Percentiles rank a stretch among this genome's conserved stretches.
Evolutionary conservation across 2,888 invertebrate species (phyloP).

Genomic region (Drosophila buzzatii): DNA sequence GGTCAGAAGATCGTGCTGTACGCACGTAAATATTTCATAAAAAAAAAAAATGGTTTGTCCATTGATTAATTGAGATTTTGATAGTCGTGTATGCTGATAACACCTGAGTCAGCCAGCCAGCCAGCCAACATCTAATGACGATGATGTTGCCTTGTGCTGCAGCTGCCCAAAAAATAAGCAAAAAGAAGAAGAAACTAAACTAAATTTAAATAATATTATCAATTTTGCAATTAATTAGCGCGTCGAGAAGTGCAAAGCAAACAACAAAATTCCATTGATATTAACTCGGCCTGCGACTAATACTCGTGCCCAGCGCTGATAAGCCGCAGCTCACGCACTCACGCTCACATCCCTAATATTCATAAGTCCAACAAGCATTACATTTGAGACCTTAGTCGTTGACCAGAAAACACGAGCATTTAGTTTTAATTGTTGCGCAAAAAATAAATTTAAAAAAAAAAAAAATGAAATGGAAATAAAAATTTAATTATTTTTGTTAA

Average conservation of each 20-base stretch:
- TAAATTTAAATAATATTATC: constrained; percentile 55
- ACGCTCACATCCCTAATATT: background rate
- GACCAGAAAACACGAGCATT: background rate
- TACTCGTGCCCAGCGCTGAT: constrained; percentile 11
- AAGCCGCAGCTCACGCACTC: constrained; percentile 6
- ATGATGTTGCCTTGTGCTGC: constrained; percentile 21
- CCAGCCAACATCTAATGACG: constrained; percentile 10
- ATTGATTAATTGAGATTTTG: constrained; percentile 44
- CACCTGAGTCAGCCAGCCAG: constrained; percentile 35
- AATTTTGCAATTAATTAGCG: constrained; percentile 50
- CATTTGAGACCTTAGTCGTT: background rate
- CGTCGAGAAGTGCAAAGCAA: constrained; percentile 23
- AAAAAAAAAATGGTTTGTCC: constrained; percentile 3
- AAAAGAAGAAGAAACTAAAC: constrained; percentile 9
- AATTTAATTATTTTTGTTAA: background rate
- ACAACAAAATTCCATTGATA: constrained; percentile 25
- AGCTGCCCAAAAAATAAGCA: constrained; percentile 19
- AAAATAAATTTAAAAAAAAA: too few species aligned
- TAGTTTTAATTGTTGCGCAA: background rate
- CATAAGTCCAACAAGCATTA: background rate
- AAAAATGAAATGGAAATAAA: background rate
- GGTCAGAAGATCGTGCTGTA: constrained; percentile 16
- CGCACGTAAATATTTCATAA: constrained; percentile 2
- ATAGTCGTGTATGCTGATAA: constrained; percentile 42
- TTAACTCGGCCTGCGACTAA: constrained; percentile 25